Percentiles rank a stretch among this genome's conserved stretches.
phyloP scores from a whole-genome alignment of 2,113 vertebrate species.

The Aegotheles bennettii region DNA sequence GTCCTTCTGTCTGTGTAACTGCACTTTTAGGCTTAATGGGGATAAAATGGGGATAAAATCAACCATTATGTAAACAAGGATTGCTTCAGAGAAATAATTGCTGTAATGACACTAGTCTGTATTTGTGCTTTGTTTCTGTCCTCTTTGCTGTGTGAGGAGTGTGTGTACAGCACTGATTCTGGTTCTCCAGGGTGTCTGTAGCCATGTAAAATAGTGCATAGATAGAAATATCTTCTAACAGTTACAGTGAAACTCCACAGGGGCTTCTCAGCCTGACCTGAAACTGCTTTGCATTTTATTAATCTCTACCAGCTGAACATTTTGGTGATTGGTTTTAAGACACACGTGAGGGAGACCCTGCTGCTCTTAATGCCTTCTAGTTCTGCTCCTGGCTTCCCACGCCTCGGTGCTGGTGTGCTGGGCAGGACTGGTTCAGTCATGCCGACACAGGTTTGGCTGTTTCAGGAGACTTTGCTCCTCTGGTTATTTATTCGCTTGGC shows the following conservation, averaged over 20 bases:
- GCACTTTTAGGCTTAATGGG: neutral
- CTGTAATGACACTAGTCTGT: neutral
- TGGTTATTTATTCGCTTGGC: neutral
- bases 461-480: neutral
- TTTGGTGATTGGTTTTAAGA: neutral
- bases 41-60: neutral
- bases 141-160: neutral
- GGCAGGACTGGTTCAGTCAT: neutral
- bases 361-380: neutral
- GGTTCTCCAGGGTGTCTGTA: neutral
- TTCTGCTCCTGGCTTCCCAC: neutral
- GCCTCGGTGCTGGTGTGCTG: neutral
- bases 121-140: neutral
- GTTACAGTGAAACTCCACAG: fast-evolving
- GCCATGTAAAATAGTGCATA: neutral
- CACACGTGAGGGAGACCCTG: neutral
- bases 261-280: neutral
- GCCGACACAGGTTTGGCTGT: neutral
- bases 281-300: neutral
- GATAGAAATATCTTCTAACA: neutral
- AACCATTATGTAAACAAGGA: neutral
- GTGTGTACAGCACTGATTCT: neutral
- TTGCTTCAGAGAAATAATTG: neutral
- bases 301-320: neutral
- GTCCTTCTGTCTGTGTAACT: neutral